Base-by-base conservation (phyloP, 2,797 vertebrate species). In the Chelidonichthys spinosus region DNA sequence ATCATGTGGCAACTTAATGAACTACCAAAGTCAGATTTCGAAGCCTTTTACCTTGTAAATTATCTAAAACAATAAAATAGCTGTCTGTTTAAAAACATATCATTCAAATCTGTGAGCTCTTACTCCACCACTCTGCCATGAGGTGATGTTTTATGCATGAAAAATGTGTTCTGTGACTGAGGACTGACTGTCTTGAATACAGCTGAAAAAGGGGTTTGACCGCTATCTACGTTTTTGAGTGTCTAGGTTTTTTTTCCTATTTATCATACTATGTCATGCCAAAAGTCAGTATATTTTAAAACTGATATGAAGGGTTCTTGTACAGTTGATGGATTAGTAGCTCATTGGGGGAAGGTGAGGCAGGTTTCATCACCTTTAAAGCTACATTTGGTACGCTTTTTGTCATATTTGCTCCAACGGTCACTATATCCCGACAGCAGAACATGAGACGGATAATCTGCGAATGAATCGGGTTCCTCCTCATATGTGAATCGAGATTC, bases 1-100 rank as follows among this genome's bases (percentile, higher is more conserved):
- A 72, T 76, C 79, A 81, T 68, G 63, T 83, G 82, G 80, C 72
- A 79, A 78, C 62, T 85, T 87, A 84, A 89, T 87, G 72, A 85
- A 80, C 68, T 75, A 49, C 55, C 69, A 81, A 78, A 88, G 79
- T 74, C 56, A 49, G 47, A 81, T 84, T 85, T 85, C 61, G 82
- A 78, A 73, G 46, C 60, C n/a, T 44, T 81, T 79, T 74, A 73
- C 58, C 52, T 73, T 74, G 69, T 85, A 76, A 79, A 87, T 69
- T 64, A 74, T 46, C 66, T 53, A 37, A 87, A 87, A 87, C 58
- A 78, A 83, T 63, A 14, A 83, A 88, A 74, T 47, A 63, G 35
- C n/a, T 4, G 25, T 63, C 49, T 71, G 62, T 84, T 83, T 76
- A 83, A 88, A 88, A 83, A 81, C 68, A 71, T 42, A 70, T 71